These are phyloP conservation scores for Pyrocoelia pectoralis DNA, from an alignment of 2,888 invertebrate species.

Conservation along the genomic window DNA sequence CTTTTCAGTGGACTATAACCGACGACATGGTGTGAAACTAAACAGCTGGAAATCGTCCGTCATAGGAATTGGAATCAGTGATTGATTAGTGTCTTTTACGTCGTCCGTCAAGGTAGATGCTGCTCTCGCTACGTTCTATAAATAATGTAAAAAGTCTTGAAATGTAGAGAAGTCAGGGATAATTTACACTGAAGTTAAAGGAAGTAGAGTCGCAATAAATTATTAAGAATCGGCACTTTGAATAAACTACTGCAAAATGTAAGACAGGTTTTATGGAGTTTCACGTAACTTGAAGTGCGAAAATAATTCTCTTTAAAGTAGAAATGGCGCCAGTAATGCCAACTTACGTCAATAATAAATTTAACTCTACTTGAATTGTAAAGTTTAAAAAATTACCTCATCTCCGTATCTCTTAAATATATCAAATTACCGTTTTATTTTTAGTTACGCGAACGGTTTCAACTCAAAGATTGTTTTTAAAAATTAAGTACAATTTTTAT, in stretches of 20 bases:
- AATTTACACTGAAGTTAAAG: background rate
- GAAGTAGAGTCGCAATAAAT: conserved; percentile 16
- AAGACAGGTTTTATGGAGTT: conserved; percentile 22
- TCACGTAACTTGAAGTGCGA: conserved; percentile 20
- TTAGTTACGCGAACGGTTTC: background rate
- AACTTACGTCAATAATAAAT: conserved; percentile 15
- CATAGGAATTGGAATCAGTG: conserved; percentile 12
- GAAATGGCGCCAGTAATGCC: conserved; percentile 15
- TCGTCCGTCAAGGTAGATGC: too few species aligned
- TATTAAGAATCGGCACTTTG: conserved; percentile 27
- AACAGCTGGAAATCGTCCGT: conserved; percentile 34
- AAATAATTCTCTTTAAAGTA: conserved; percentile 19
- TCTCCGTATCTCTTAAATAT: conserved; percentile 3
- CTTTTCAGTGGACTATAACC: conserved; percentile 24
- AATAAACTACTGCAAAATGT: conserved; percentile 27
- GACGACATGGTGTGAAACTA: conserved; percentile 20
- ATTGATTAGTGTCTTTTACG: conserved; percentile 18
- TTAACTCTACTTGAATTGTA: conserved; percentile 10
- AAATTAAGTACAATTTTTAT: conserved; percentile 2
- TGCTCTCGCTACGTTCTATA: too few species aligned
- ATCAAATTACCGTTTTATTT: background rate
- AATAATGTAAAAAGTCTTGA: too few species aligned
- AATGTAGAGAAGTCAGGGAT: background rate
- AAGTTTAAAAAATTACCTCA: background rate
- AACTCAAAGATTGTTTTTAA: background rate